Evolutionary conservation across 2,797 vertebrate genomes (phyloP), one percentile per base, ranked within the genome.

Genomic region (Urophycis tenuis): DNA sequence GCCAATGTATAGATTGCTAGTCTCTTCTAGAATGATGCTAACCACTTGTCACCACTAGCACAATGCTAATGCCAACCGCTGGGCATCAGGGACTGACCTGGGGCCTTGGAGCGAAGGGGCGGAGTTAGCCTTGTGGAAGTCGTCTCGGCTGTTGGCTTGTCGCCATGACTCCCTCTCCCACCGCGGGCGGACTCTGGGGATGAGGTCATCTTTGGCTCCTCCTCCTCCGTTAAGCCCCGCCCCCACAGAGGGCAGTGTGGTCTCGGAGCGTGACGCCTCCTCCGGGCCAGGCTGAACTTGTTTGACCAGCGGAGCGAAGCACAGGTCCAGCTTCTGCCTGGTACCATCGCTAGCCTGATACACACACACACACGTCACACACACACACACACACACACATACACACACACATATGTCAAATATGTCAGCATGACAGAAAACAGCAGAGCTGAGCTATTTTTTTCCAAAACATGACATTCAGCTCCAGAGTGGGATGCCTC

Each of bases 291-390:
- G 74, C 0, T 83, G 72, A 72, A 88, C 85, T 0, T 87, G 71
- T 12, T 81, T 92, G 79, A 93, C 91, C 87, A 97, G 89, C 4
- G 96, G 95, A 77, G 95, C 94, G 39, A 96, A 95, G 60, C 94
- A 95, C 78, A 95, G 92, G 87, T 95, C 91, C 0, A 91, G 89
- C 0, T 95, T 96, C 83, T 95, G 93, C 79, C 94, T 94, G 76
- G 94, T 93, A 0, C 94, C 95, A 75, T 94, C 92, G 60, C 91
- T 94, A 85, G 95, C 95, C 89, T 95, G 83, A 32, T 6, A 2
- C 17, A 25, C 49, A 60, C 19, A 60, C 49, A 60, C 49, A 32
- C 49, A 6, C 6, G 22, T 8, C 17, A 25, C 49, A 60, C 19
- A 60, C 49, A 60, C 49, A 32, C 49, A 6, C 6, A n/a, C 49